Evolutionary conservation across 2,888 invertebrate species (phyloP), one percentile per base, ranked within the genome.

Genomic region (Drosophila neutralis): DNA sequence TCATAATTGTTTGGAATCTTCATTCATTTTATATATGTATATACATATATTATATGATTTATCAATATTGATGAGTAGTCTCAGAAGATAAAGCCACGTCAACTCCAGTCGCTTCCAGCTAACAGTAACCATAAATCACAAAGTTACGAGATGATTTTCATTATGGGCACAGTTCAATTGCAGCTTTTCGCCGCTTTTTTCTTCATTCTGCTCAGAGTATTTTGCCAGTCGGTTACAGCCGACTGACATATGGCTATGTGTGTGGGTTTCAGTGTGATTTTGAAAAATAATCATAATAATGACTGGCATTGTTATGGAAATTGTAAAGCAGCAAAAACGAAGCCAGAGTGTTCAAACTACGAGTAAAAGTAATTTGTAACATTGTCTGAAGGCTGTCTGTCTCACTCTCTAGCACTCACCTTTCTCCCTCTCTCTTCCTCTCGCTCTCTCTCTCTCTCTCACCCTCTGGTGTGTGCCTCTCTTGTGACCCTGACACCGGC

Each of bases 261-360:
- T 42, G 48, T 52, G 45, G 8, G 45, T 24, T 65, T 63, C 38
- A 58, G 66, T 67, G 77, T 61, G 74, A 84, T 80, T 87, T 87
- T 87, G 86, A 88, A 90, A 90, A 90, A 90, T 89, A 86, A 86
- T 90, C 81, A 82, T 82, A 79, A 86, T 90, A 87, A 90, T 82
- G 87, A 86, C 80, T 80, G 68, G 78, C 76, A 84, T 84, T 88
- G 80, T 90, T 88, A 83, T 86, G 86, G 73, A 78, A 82, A 89
- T 82, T 79, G 69, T 51, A 61, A 74, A 70, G 64, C 64, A 75
- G 67, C 73, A 70, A 60, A 70, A 10, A 69, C 74, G 66, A 73
- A 56, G 10, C 49, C 18, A 61, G 40, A 38, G 56, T 27, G 45
- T 52, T 40, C 35, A 81, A 83, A 88, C 84, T 72, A 78, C 78